Base-by-base conservation (phyloP, 2,113 vertebrate species). In the Eclectus roratus region DNA sequence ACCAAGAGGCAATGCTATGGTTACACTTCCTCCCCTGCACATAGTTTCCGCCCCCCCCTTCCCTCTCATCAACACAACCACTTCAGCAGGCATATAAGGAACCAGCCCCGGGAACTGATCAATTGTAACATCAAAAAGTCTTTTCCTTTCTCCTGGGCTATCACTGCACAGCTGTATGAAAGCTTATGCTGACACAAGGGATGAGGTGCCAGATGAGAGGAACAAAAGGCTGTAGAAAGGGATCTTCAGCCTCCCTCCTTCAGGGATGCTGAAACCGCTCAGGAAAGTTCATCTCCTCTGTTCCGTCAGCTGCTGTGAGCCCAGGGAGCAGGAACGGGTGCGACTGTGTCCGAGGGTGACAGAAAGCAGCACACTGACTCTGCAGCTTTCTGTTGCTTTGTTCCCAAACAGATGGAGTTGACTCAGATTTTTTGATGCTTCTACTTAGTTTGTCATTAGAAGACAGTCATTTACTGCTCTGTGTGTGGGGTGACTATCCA, bases 351-450 rank as follows among this genome's bases (percentile, higher is more conserved):
- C 43, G 41, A 39, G 31, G 43, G 69, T 39, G 60, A 81, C 39
- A 60, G 47, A 88, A 68, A 84, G 47, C 43, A 88, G 81, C 44
- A 68, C 18, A 1, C 14, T 33, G 20, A 24, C 27, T 77, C 44
- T 1, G 3, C 52, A 64, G 37, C 14, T 56, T 91, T 77, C 68
- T 91, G 53, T 23, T 14, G 49, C 76, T 88, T 80, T 69, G 21
- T 7, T 93, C 69, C 46, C 4, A 1, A 80, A 73, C 37, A 43
- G 76, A 77, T 61, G 35, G 39, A 93, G 28, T 25, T 68, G 72
- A 88, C 43, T 91, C 47, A 81, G 46, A 74, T 53, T 60, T 88
- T 77, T 68, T 79, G 13, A 83, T 74, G 49, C 21, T 91, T 84
- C 55, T 19, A n/a, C 46, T 81, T 31, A 44, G 23, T 85, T 80